phyloP scores from a whole-genome alignment of 2,113 vertebrate species.

The Stegastes partitus region DNA sequence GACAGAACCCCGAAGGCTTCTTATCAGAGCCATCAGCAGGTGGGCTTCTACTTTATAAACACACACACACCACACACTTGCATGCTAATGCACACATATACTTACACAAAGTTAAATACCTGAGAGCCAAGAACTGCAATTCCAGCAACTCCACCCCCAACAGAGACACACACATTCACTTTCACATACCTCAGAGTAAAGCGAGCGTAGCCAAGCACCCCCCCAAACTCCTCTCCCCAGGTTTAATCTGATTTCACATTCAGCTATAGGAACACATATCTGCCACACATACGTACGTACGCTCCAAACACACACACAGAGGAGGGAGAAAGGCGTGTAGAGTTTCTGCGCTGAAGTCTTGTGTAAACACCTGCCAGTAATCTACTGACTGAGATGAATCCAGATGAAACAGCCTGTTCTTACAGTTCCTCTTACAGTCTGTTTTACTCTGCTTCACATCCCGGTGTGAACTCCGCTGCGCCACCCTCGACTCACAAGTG shows the following conservation, averaged over 20 bases:
- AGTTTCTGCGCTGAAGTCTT: constrained; percentile 59
- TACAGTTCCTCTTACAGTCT: constrained; percentile 45
- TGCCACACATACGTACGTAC: constrained; percentile 38
- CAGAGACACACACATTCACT: constrained; percentile 18
- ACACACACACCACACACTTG: constrained; percentile 7
- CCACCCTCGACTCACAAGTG: constrained; percentile 19
- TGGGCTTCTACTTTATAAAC: constrained; percentile 60
- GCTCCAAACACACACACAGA: constrained; percentile 25
- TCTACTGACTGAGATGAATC: constrained; percentile 72
- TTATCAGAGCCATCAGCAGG: constrained; percentile 78
- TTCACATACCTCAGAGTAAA: constrained; percentile 72
- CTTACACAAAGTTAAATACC: constrained; percentile 70
- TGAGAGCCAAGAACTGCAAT: constrained; percentile 54
- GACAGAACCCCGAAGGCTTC: constrained; percentile 37
- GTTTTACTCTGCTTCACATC: constrained; percentile 57
- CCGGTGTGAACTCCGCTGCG: constrained; percentile 46
- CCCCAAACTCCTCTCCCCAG: constrained; percentile 18
- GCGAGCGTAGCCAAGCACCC: constrained; percentile 61
- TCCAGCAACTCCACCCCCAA: constrained; percentile 24
- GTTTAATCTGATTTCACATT: constrained; percentile 73
- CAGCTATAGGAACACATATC: constrained; percentile 51
- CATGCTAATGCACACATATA: constrained; percentile 32
- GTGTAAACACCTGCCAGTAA: constrained; percentile 77
- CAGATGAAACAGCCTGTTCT: constrained; percentile 70
- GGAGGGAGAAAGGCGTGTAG: constrained; percentile 10